These are phyloP conservation scores for Muricea muricata DNA, from an alignment of 92 coral and sea anemone genomes.

Conservation along the genomic window DNA sequence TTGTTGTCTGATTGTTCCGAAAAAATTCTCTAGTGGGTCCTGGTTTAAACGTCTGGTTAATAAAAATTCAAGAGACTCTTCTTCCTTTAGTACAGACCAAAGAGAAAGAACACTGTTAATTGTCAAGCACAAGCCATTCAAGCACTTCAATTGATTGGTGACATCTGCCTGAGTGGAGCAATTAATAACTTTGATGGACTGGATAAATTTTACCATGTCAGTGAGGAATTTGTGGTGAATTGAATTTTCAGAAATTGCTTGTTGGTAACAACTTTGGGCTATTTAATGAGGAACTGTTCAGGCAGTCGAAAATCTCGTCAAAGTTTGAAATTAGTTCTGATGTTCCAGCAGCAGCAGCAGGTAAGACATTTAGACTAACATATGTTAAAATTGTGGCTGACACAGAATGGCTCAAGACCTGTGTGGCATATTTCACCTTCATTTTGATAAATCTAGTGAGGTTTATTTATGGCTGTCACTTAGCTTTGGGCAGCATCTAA, in stretches of 20 bases:
- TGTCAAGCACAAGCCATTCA: background rate
- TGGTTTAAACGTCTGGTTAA: constrained; percentile 11
- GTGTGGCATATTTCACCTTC: constrained; percentile 27
- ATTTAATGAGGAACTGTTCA: constrained; percentile 6
- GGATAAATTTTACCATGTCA: background rate
- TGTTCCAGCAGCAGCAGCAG: constrained; percentile 28
- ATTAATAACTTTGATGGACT: background rate
- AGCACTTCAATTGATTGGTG: constrained; percentile 2
- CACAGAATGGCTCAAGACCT: constrained; percentile 26
- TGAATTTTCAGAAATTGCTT: constrained; percentile 12
- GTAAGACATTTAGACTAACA: constrained; percentile 22
- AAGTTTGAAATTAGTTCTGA: constrained; percentile 11
- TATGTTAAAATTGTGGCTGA: constrained; percentile 17
- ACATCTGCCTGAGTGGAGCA: constrained; percentile 2
- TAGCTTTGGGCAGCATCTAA: constrained; percentile 32
- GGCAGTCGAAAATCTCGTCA: constrained; percentile 30
- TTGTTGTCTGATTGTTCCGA: constrained; percentile 16
- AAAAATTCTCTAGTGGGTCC: constrained; percentile 17
- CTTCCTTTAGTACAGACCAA: background rate
- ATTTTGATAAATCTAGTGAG: background rate
- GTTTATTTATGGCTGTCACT: constrained; percentile 7
- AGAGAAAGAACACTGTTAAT: background rate
- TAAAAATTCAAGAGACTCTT: background rate
- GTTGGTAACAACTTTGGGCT: background rate
- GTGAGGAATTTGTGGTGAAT: constrained; percentile 8